Evolutionary conservation across 2,888 invertebrate genomes (phyloP), one percentile per base, ranked within the genome.

Genomic region (Yponomeuta evonymella): DNA sequence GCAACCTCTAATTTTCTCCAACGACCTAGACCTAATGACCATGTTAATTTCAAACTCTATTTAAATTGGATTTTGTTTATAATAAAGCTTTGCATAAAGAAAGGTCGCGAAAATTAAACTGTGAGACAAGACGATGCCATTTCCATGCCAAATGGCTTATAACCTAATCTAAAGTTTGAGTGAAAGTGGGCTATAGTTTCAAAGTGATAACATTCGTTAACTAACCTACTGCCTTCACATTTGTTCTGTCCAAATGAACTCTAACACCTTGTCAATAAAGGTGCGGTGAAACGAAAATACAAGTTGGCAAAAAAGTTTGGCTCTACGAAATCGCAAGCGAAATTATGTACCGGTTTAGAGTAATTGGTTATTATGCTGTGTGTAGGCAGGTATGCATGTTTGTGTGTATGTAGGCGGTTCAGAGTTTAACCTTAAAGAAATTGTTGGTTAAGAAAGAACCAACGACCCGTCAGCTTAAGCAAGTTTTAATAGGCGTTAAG

Each of bases 271-370:
- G 10, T 10, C 9, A 43, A 48, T 67, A 67, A 43, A n/a, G 43
- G 43, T 48, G 36, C 2, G n/a, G 23, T 43, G 15, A 6, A 23
- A 2, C 9, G 48, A 67, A 36, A 15, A 48, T 23, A 6, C 15
- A 58, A 12, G 51, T 67, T 67, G 33, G 51, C 36, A 68, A 11
- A 48, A 68, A 10, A 23, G 48, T 48, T 23, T 48, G 29, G 51
- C 51, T 48, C 23, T n/a, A 68, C 30, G 68, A 68, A 68, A 68
- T 68, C 51, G 68, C 30, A 68, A 68, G 68, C 68, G 51, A 68
- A 68, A 68, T 68, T 30, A 51, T 30, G 29, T 67, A 68, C 68
- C 68, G 51, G 68, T 68, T 68, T 58, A 29, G 11, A 2, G n/a
- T 68, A 68, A 68, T 68, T 68, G 30, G 23, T 51, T 51, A 51